Evolutionary conservation across 2,797 vertebrate species (phyloP), one percentile per base, ranked within the genome.

Genomic region (Phoeniculus purpureus): DNA sequence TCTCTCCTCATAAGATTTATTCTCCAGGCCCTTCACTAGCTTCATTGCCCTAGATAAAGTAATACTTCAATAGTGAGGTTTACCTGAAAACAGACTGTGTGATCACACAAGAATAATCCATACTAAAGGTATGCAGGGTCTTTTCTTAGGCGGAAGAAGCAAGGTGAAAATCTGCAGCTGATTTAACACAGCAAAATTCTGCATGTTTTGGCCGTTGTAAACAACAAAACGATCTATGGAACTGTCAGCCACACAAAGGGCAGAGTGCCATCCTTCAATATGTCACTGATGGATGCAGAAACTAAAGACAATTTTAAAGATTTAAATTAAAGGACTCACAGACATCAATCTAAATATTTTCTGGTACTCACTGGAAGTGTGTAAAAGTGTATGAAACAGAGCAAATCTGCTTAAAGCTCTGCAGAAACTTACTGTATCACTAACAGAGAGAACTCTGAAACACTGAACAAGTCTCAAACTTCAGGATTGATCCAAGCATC

Each of bases 121-220:
- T 6, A 58, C 7, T 13, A 72, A 89, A 78, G 52, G 10, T 4
- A 5, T 11, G 7, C 10, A 37, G 23, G 6, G 3, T 0, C 4
- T 40, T 68, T 62, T 65, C 34, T 72, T 48, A 59, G 55, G 40
- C n/a, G 25, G 62, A 72, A 77, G 14, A 21, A 90, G 32, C 23
- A 75, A 76, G 10, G 32, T 61, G 67, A 87, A 14, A 9, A 59
- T 21, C 59, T 73, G 43, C 40, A 80, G 58, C 51, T 89, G 48
- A 40, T 86, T 37, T 66, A 65, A 61, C 23, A 62, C 4, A 27
- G 9, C 18, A 74, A 37, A 67, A 61, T 77, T 86, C 62, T 65
- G 59, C 68, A n/a, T 47, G 6, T 68, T 82, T 60, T 50, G 11
- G 80, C 19, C 22, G 32, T 29, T 68, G 52, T 40, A 68, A 80